Percentiles rank a stretch among this genome's conserved stretches.
phyloP scores from a whole-genome alignment of 2,113 vertebrate genomes.

The Esox niger region DNA sequence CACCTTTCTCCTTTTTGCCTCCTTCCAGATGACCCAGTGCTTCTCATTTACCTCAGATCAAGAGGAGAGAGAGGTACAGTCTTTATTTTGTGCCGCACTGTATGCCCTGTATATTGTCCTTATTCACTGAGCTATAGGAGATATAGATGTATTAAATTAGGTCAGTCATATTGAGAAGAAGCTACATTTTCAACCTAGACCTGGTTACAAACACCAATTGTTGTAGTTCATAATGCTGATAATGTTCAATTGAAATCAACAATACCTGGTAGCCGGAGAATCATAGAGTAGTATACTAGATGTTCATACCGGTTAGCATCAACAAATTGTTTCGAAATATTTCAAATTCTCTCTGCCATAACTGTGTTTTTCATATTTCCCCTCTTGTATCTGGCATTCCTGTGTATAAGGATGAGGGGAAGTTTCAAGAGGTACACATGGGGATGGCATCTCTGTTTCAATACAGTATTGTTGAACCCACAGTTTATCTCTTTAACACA shows the following conservation, averaged over 20 bases:
- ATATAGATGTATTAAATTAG: too few species aligned
- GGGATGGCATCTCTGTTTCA: background rate
- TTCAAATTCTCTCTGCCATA: background rate
- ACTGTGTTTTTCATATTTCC: conserved; percentile 3
- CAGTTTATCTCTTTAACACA: conserved; percentile 24
- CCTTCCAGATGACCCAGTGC: conserved; percentile 81
- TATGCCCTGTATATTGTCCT: background rate
- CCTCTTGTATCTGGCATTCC: conserved; percentile 24
- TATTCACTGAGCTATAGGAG: background rate
- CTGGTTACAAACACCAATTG: too few species aligned
- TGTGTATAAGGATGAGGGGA: conserved; percentile 41
- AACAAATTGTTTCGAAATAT: too few species aligned
- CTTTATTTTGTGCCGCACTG: background rate
- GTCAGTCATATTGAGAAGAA: too few species aligned
- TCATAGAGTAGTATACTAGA: background rate
- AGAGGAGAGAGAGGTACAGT: conserved; percentile 77
- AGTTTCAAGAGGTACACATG: conserved; percentile 48
- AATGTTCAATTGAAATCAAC: background rate
- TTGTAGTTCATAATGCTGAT: too few species aligned
- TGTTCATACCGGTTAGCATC: background rate
- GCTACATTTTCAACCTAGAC: too few species aligned
- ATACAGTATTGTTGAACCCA: conserved; percentile 5
- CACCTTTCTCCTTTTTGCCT: conserved; percentile 23
- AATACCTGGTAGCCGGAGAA: too few species aligned
- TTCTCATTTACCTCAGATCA: conserved; percentile 82